Base-by-base conservation (phyloP, 23 tunicate genomes). In the Ascidia mentula region DNA sequence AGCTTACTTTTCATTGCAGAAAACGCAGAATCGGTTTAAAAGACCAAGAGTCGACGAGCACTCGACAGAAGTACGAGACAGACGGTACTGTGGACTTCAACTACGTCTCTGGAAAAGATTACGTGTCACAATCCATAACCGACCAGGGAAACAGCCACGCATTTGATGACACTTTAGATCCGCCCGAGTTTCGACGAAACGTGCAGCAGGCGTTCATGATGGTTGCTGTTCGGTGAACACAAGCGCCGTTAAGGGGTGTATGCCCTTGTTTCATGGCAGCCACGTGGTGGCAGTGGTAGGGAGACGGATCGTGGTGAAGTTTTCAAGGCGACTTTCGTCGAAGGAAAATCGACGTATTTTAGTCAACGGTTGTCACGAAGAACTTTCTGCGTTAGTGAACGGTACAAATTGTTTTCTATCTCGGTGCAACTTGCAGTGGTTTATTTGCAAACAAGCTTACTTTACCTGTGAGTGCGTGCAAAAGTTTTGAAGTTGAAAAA, bases 71-170 rank as follows among this genome's bases (percentile, higher is more conserved):
- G 24, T 53, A 53, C 65, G 65, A 53, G 24, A 53, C 65, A 28
- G 65, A 53, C 65, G 65, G 65, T 20, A 53, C 65, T 53, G 65
- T 53, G 65, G 65, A 53, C 13, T 53, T 53, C 24, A 53, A 53
- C 65, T 53, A 53, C 13, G 65, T 53, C 28, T 53, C 65, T 20
- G 65, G 65, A 26, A 53, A 53, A 53, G 65, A 53, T 28, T 53
- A 53, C 65, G 65, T 53, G 22, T 53, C 65, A 26, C 65, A 53
- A 28, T 53, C 65, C 7, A 20, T 53, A 20, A 53, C 65, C 65
- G 65, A 53, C 65, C 65, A 53, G 24, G 65, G 65, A 26, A 53
- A 53, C 65, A 53, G 65, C 24, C 65, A 53, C 13, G 65, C 24
- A 28, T 53, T 20, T 9, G 65, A 53, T 28, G 65, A 53, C 24